Conservation (phyloP, 2,113 vertebrate species). For the Stegastes partitus region DNA sequence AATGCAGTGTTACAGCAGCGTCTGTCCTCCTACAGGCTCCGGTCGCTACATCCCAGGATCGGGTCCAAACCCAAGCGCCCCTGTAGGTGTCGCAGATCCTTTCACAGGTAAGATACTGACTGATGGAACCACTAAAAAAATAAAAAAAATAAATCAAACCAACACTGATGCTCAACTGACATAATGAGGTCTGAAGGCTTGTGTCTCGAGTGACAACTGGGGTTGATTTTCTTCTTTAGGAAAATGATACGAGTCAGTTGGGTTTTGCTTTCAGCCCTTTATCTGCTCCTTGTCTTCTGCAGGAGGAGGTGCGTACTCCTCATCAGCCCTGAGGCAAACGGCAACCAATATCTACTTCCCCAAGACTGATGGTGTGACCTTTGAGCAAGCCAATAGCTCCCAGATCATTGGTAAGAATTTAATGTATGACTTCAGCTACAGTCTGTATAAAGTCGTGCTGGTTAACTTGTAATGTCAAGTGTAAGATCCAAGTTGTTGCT, state of each 20-base stretch:
- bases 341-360: constrained; percentile 95
- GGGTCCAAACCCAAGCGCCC: constrained; percentile 58
- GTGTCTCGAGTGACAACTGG: background rate
- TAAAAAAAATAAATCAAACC: no score
- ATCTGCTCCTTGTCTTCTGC: background rate
- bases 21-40: constrained; percentile 81
- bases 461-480: background rate
- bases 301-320: constrained; percentile 91
- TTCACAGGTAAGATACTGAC: constrained; percentile 87
- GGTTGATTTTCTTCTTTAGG: background rate
- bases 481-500: no score
- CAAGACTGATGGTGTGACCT: constrained; percentile 93
- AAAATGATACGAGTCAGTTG: background rate
- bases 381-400: constrained; percentile 93
- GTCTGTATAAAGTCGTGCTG: background rate
- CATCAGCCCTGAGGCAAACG: constrained; percentile 75
- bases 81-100: constrained; percentile 85
- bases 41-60: constrained; percentile 94
- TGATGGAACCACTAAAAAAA: background rate
- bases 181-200: background rate
- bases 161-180: no score
- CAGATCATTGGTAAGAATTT: constrained; percentile 90
- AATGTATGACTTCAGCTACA: background rate
- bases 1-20: background rate
- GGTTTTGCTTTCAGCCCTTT: background rate